Evolutionary conservation across 2,888 invertebrate genomes (phyloP).

Genomic region (Napeogenes sylphis): DNA sequence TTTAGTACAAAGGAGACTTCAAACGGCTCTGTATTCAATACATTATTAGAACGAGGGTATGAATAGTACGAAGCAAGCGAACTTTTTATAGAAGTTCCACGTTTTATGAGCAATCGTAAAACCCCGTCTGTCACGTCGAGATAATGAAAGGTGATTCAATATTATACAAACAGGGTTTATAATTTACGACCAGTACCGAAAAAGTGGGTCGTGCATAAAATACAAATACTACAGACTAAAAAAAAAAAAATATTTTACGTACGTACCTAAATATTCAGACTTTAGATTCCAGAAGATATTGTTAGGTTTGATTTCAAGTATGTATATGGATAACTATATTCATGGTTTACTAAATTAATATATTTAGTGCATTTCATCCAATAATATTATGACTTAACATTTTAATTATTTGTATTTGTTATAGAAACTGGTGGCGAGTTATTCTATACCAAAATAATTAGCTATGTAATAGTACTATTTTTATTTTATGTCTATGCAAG

Average conservation of each 20-base stretch:
- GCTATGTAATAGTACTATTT: no score
- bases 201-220: constrained; percentile 13
- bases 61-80: constrained; percentile 12
- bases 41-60: constrained; percentile 7
- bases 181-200: constrained; percentile 1
- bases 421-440: no score
- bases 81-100: constrained; percentile 18
- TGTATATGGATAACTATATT: no score
- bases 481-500: no score
- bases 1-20: not conserved
- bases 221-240: not conserved
- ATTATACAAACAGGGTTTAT: constrained; percentile 17
- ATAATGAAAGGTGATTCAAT: constrained; percentile 38
- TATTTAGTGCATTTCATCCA: no score
- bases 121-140: constrained; percentile 31
- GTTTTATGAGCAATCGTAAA: constrained; percentile 39
- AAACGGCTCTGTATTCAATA: not conserved
- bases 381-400: no score
- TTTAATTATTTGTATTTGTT: no score
- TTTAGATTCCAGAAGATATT: no score
- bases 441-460: no score
- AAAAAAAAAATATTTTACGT: not conserved
- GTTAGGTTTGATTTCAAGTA: no score
- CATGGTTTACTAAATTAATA: no score
- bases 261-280: no score